Evolutionary conservation across 2,113 vertebrate species (phyloP), one percentile per base, ranked within the genome.

Genomic region (Istiophorus platypterus): DNA sequence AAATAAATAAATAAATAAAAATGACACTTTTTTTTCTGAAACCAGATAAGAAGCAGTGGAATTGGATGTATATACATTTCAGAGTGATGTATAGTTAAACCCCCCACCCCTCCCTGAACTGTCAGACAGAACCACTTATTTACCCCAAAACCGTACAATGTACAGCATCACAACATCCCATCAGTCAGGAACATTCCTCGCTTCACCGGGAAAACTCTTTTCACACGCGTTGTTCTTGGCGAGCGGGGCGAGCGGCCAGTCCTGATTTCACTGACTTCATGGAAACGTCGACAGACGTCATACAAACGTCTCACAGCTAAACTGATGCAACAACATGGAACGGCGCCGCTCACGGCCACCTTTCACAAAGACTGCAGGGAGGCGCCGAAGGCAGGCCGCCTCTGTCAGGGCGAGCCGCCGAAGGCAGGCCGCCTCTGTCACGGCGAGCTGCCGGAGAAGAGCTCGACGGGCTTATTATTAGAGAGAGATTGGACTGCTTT

Each of bases 381-480:
- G n/a, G n/a, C n/a, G n/a, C n/a, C n/a, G 58, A 29, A 70, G 61
- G 41, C 22, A 22, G 0, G 63, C 51, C 1, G 37, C 61, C 27
- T 72, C 62, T 24, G 34, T 73, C 41, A 13, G 18, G 2, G 29
- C 2, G 29, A 51, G 77, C 17, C 47, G n/a, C 52, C n/a, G 58
- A 29, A 70, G 61, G 41, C 22, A 22, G 0, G 63, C 51, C 1
- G 37, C 61, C 27, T 72, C 62, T 24, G 34, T 73, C 41, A 13
- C 26, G 2, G 29, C 2, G 29, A 51, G 77, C 17, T 20, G n/a
- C 52, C n/a, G 64, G 24, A 10, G 13, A 22, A 24, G 14, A 65
- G 76, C 39, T 22, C 7, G 17, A 76, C 65, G 2, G 65, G 65
- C 58, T 71, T 22, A 59, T 61, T 80, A 77, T 76, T 52, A 5